Conservation (phyloP, 2,888 invertebrate species). For the Lacanobia wlatinum region DNA sequence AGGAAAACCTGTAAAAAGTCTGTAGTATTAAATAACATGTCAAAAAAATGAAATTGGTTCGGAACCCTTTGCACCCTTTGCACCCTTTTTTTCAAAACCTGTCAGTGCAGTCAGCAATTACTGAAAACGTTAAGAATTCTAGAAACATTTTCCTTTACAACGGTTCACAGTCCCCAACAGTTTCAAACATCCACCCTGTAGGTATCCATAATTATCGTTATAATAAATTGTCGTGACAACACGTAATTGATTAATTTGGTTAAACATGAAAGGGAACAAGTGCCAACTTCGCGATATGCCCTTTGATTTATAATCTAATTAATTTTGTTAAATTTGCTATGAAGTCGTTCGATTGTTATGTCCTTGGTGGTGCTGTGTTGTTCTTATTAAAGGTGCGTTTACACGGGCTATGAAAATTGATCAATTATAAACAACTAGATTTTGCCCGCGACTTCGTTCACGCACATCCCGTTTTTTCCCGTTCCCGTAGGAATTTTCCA, state of each 20-base stretch:
- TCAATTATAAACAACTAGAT: no score
- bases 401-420: no score
- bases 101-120: not conserved
- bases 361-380: constrained; percentile 20
- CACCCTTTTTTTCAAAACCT: no score
- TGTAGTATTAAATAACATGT: no score
- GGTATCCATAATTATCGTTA: constrained; percentile 65
- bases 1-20: no score
- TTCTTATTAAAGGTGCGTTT: constrained; percentile 1
- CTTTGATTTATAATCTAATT: constrained; percentile 69
- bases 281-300: constrained; percentile 65
- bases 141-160: no score
- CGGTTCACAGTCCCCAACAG: not conserved
- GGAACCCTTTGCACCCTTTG: no score
- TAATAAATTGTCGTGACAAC: constrained; percentile 76
- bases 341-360: constrained; percentile 59
- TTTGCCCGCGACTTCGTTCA: no score
- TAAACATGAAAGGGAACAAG: constrained; percentile 67
- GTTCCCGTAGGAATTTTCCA: no score
- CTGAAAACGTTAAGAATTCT: no score
- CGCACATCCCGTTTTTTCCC: no score
- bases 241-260: constrained; percentile 68
- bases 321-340: constrained; percentile 67
- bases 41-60: no score
- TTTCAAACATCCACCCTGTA: not conserved